A percentile compares a stretch with the other conserved stretches of the same genome.
Evolutionary conservation across 1,140 invertebrate genomes (phyloP).

Genomic region (Caenorhabditis inopinata): DNA sequence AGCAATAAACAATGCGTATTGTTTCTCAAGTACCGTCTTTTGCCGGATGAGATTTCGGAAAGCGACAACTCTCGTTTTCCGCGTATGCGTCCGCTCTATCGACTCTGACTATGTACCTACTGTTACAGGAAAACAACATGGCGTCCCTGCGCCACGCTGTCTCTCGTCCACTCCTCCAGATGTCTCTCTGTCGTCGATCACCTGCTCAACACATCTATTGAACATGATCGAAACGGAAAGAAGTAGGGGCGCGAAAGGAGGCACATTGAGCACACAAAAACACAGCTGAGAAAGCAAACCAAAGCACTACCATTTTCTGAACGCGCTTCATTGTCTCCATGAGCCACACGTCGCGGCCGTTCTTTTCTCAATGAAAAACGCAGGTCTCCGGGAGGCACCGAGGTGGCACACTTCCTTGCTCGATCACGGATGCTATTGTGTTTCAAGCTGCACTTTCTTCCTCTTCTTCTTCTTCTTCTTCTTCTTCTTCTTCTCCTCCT

Average conservation of each 20-base stretch:
- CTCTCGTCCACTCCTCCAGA: not conserved
- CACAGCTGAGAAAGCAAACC: conserved; percentile 16
- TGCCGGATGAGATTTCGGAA: conserved; percentile 15
- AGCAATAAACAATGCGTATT: conserved; percentile 24
- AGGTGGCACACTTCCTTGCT: not conserved
- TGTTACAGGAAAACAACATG: too few species aligned
- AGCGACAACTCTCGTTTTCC: too few species aligned
- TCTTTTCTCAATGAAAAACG: not conserved
- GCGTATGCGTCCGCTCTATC: too few species aligned
- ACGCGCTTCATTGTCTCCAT: conserved; percentile 18
- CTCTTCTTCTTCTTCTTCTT: too few species aligned
- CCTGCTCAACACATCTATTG: conserved; percentile 9
- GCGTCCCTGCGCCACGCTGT: not conserved
- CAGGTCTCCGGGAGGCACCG: not conserved
- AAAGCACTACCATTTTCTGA: not conserved
- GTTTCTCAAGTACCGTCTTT: conserved; percentile 24
- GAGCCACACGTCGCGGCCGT: conserved; percentile 16
- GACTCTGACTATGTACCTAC: too few species aligned
- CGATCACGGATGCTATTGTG: conserved; percentile 32
- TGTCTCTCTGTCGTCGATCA: not conserved
- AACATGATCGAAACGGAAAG: not conserved
- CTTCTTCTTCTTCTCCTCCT: too few species aligned
- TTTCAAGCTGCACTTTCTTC: conserved; percentile 27
- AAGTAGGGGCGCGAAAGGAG: not conserved
- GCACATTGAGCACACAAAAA: conserved; percentile 28